phyloP scores from a whole-genome alignment of 2,113 vertebrate species.

The Procavia capensis region DNA sequence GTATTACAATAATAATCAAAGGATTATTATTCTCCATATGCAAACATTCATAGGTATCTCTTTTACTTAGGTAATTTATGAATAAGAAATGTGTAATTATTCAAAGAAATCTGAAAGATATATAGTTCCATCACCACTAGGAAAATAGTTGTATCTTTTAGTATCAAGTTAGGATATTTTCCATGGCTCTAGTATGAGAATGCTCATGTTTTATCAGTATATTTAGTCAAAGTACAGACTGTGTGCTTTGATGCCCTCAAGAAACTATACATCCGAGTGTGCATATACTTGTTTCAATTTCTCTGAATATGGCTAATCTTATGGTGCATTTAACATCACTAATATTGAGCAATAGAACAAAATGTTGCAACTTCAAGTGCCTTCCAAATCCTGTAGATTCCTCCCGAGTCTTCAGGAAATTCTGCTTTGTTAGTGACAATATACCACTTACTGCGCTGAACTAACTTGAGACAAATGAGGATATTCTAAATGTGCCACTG shows the following conservation, averaged over 20 bases:
- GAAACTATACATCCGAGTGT: not conserved
- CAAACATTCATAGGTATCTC: not conserved
- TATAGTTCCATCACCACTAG: not conserved
- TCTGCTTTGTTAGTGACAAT: not conserved
- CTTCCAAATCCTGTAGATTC: not conserved
- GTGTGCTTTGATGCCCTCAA: not conserved
- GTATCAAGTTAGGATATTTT: not conserved
- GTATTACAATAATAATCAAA: not conserved
- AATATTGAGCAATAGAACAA: not conserved
- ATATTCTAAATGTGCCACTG: accelerated
- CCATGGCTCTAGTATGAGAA: not conserved
- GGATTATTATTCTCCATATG: not conserved
- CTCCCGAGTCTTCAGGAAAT: not conserved
- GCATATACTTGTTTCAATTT: not conserved
- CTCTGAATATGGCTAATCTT: not conserved
- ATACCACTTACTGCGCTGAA: not conserved
- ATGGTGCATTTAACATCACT: not conserved
- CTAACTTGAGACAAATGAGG: not conserved
- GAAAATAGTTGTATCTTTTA: not conserved
- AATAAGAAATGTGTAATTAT: not conserved
- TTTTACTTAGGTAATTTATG: not conserved
- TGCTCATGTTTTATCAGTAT: not conserved
- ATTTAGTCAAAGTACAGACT: not conserved
- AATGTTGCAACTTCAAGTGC: not conserved
- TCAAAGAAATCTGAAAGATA: not conserved